Evolutionary conservation across 2,888 invertebrate species (phyloP), one percentile per base, ranked within the genome.

Genomic region (Beris chalybata): DNA sequence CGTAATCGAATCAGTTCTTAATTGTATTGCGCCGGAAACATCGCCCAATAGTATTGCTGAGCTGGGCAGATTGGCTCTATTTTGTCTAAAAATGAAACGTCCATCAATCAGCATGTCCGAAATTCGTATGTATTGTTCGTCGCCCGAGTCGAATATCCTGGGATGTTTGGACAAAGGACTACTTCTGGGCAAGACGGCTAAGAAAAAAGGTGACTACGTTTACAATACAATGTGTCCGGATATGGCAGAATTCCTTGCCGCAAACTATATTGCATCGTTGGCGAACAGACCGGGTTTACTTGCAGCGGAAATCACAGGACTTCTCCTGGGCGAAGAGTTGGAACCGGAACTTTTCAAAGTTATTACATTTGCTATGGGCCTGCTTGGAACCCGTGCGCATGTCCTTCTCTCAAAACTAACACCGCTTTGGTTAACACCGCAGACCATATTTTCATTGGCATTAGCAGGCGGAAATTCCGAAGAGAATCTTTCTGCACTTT

Each of bases 261-360:
- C 85, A 1, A 83, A 83, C 71, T 85, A 85, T 73, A 77, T 85
- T n/a, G 81, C 83, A 0, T 83, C 84, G 0, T 77, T 84, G 5
- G 82, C 83, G 5, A 82, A 82, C 71, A 81, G 83, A 69, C 81
- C 83, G 0, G 82, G 83, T 56, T 79, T 84, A 13, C 74, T 85
- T 5, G 77, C 83, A 22, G 78, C 82, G 11, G 85, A 85, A 74
- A 76, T 85, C 63, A 74, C 75, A 2, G 76, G 75, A 0, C 69
- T 76, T 6, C 74, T 74, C 13, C 71, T 76, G 9, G 74, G 74
- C 5, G 76, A 76, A 53, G 84, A 85, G 65, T 79, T 82, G 2
- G 77, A 85, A 54, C 83, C 83, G 2, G 79, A 81, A 44, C 71
- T 81, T 43, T 61, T 76, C 9, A 76, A 75, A 70, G 74, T 85